Base-by-base conservation (phyloP, 2,888 invertebrate species). In the Eilema depressum region DNA sequence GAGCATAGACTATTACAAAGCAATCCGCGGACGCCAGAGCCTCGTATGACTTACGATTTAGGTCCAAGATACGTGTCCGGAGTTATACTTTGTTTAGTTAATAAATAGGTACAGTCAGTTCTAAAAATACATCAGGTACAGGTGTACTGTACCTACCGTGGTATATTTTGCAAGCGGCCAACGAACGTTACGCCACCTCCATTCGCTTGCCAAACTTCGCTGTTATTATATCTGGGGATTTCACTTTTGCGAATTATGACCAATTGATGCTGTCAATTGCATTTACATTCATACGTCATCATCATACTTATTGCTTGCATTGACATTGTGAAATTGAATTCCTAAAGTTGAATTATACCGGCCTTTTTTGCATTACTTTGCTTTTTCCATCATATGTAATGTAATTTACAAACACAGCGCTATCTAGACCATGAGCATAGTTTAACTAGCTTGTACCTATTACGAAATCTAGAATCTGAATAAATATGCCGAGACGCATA, bases 181-280 rank as follows among this genome's bases (percentile, higher is more conserved):
- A 66, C 69, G 60, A 33, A 41, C 41, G 37, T 20, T 69, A 26
- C 87, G 84, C 83, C 86, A 88, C 76, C 63, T 26, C 66, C 68
- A 68, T 79, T 72, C 75, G 78, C 82, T 88, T 89, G 87, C 87
- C 88, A 82, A 82, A 81, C 75, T 76, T 73, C 64, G 74, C 63
- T 75, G 72, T 77, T 78, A 73, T 80, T 78, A 75, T 75, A 76
- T 81, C 75, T 65, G 68, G 33, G 65, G 79, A 73, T 81, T 82
- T 82, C 82, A 79, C 77, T 75, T 78, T 80, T 78, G 80, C 74
- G 71, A 78, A 75, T 82, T 72, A 68, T 76, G 71, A 76, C 60
- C 41, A 12, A n/a, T 53, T 30, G 59, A 59, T 64, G 60, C 57
- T 59, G 26, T 59, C 59, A 59, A 26, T 59, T 59, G 26, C 28